A percentile compares a stretch with the other conserved stretches of the same genome.
Evolutionary conservation across 2,888 invertebrate genomes (phyloP).

Genomic region (Lasioglossum figueresi): DNA sequence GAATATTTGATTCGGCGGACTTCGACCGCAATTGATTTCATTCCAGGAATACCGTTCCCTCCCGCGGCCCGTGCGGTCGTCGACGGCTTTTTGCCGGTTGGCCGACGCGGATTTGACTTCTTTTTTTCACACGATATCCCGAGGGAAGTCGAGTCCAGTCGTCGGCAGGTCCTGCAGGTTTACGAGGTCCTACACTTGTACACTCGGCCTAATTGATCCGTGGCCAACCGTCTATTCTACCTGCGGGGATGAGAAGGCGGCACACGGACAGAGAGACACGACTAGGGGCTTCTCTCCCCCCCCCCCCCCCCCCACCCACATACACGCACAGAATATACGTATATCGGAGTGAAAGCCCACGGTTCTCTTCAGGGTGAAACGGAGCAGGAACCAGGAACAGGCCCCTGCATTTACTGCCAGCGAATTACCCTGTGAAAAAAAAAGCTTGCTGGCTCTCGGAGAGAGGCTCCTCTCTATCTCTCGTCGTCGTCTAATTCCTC

Average conservation of each 20-base stretch:
- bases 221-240: constrained; percentile 69
- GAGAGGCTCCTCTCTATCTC: constrained; percentile 48
- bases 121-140: constrained; percentile 55
- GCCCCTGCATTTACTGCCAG: constrained; percentile 54
- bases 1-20: not conserved
- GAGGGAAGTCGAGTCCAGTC: constrained; percentile 51
- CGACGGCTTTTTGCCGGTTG: constrained; percentile 13
- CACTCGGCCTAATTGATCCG: constrained; percentile 72
- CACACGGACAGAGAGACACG: constrained; percentile 60
- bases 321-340: constrained; percentile 51
- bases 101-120: constrained; percentile 30
- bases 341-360: constrained; percentile 59
- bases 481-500: constrained; percentile 31
- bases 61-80: not conserved
- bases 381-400: constrained; percentile 64
- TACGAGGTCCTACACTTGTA: constrained; percentile 69
- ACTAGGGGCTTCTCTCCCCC: not conserved
- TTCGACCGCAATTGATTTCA: constrained; percentile 18
- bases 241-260: constrained; percentile 75
- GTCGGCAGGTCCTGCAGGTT: constrained; percentile 59
- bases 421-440: constrained; percentile 44
- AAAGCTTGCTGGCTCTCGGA: constrained; percentile 39
- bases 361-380: constrained; percentile 50
- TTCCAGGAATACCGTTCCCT: constrained; percentile 23
- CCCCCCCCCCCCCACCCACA: constrained; percentile 25